Percentiles rank a stretch among this genome's conserved stretches.
Conservation (phyloP, 2,113 vertebrate species). For the Burhinus oedicnemus region DNA sequence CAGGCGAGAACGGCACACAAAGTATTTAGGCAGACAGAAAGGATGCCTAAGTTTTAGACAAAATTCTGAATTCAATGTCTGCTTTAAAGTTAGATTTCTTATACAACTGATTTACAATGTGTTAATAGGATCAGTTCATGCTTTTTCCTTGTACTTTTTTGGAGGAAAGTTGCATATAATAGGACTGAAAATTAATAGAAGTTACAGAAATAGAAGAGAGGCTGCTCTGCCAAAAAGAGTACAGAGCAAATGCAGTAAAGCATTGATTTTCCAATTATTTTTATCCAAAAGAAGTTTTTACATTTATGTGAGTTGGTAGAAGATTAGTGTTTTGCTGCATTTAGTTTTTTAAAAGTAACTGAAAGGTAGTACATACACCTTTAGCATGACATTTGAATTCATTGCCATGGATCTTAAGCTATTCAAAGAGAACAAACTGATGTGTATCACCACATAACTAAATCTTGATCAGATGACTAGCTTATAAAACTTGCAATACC, state of each 20-base stretch:
- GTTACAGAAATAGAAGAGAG: neutral
- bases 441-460: neutral
- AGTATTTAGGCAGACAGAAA: neutral
- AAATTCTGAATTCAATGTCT: neutral
- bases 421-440: neutral
- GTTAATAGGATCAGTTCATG: neutral
- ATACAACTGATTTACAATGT: neutral
- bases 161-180: neutral
- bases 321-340: constrained; percentile 2
- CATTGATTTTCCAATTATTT: neutral
- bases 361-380: neutral
- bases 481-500: neutral
- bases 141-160: neutral
- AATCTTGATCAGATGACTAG: neutral
- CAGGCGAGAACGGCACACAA: neutral
- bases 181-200: neutral
- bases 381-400: constrained; percentile 9
- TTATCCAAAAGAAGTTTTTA: neutral
- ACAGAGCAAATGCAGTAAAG: neutral
- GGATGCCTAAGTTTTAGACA: neutral
- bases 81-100: neutral
- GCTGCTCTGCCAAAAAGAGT: neutral
- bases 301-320: neutral
- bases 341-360: neutral
- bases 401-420: neutral